phyloP scores from a whole-genome alignment of 2,113 vertebrate species.

The Hystrix brachyura region DNA sequence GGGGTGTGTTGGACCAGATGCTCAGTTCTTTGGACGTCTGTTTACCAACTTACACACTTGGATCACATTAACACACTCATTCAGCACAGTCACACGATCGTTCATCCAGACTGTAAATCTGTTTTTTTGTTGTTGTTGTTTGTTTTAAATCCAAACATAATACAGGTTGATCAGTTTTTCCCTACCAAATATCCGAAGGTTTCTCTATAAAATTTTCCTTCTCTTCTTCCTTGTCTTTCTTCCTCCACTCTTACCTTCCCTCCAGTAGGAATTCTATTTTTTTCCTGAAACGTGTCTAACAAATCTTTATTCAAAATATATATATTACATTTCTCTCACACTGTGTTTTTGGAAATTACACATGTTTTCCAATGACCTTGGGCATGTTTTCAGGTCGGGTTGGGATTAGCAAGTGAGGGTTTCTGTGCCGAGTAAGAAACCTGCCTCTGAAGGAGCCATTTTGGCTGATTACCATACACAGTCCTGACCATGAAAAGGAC shows the following conservation, averaged over 20 bases:
- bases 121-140: neutral
- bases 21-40: neutral
- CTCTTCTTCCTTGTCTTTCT: neutral
- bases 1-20: neutral
- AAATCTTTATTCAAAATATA: neutral
- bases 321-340: neutral
- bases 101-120: neutral
- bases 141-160: slow-evolving; percentile 4
- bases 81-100: neutral
- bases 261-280: neutral
- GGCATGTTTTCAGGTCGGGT: neutral
- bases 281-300: neutral
- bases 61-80: neutral
- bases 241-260: neutral
- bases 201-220: neutral
- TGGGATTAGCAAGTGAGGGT: neutral
- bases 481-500: neutral
- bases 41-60: neutral
- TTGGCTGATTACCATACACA: neutral
- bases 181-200: neutral
- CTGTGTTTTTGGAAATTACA: neutral
- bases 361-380: neutral
- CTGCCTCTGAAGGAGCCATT: neutral
- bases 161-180: neutral
- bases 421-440: neutral